Percentiles rank a stretch among this genome's conserved stretches.
Evolutionary conservation across 2,888 invertebrate species (phyloP).

Genomic region (Campoplex nolae): DNA sequence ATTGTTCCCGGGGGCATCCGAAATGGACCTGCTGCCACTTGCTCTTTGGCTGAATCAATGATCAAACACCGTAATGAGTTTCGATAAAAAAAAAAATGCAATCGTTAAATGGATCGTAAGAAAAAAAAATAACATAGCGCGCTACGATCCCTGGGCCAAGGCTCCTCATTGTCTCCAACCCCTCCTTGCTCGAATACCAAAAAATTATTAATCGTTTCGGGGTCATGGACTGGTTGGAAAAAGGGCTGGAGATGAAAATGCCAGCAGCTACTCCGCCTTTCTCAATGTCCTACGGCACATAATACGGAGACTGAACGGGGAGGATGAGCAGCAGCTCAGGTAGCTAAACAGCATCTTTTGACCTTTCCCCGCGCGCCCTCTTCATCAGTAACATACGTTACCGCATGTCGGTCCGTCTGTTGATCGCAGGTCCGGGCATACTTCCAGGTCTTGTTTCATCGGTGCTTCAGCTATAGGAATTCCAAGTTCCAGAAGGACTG

Average conservation of each 20-base stretch:
- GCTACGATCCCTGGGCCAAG: not conserved
- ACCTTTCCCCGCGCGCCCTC: constrained; percentile 80
- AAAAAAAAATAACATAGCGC: not conserved
- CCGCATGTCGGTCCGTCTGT: constrained; percentile 58
- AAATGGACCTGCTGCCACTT: not conserved
- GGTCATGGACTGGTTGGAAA: constrained; percentile 60
- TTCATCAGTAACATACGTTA: constrained; percentile 62
- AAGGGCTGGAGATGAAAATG: constrained; percentile 71
- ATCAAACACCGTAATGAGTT: not conserved
- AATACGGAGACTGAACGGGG: constrained; percentile 44
- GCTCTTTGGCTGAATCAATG: constrained; percentile 6
- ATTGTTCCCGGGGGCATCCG: not conserved
- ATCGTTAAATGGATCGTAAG: not conserved
- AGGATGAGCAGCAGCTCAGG: constrained; percentile 76
- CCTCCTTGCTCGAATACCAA: constrained; percentile 7
- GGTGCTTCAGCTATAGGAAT: constrained; percentile 43
- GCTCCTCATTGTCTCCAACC: constrained; percentile 1
- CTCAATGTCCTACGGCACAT: constrained; percentile 35
- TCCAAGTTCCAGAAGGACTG: constrained; percentile 69
- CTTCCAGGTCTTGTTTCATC: constrained; percentile 25
- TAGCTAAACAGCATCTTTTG: constrained; percentile 80
- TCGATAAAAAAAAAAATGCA: constrained; percentile 10
- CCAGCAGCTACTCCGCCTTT: constrained; percentile 63
- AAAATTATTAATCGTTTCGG: constrained; percentile 80
- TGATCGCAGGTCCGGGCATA: constrained; percentile 28